Evolutionary conservation across 2,113 vertebrate species (phyloP).

Genomic region (Pipra filicauda): DNA sequence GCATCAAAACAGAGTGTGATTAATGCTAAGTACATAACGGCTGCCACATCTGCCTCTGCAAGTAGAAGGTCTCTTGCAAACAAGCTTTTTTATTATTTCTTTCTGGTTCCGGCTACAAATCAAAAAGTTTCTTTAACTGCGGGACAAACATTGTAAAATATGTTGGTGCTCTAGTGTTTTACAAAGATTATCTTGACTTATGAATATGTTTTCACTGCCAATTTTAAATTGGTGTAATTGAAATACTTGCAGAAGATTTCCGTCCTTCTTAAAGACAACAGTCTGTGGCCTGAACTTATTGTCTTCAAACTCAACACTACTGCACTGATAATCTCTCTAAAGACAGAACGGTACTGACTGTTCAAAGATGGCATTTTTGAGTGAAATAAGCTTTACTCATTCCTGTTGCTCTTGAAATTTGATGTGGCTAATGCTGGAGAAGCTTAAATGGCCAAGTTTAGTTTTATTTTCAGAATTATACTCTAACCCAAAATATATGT

Average conservation of each 20-base stretch:
- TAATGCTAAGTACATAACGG: not conserved
- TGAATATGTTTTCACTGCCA: not conserved
- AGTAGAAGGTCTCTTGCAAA: not conserved
- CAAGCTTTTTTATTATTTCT: not conserved
- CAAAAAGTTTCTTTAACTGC: not conserved
- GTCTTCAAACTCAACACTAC: not conserved
- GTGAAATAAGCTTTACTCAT: not conserved
- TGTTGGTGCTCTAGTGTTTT: not conserved
- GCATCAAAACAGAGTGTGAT: slow-evolving; percentile 12
- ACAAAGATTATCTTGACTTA: not conserved
- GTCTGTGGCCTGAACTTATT: not conserved
- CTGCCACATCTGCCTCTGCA: not conserved
- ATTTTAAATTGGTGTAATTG: not conserved
- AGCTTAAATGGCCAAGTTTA: not conserved
- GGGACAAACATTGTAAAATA: not conserved
- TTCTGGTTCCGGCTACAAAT: not conserved
- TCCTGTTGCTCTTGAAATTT: not conserved
- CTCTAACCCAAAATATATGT: not conserved
- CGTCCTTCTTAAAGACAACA: not conserved
- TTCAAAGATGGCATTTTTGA: not conserved
- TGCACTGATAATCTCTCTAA: not conserved
- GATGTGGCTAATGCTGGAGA: not conserved
- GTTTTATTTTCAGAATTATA: not conserved
- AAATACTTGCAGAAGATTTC: slow-evolving; percentile 8
- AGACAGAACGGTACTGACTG: not conserved